Evolutionary conservation across 2,113 vertebrate genomes (phyloP).

Genomic region (Danio rerio): GRCz12tu NC_133189.1:46789001-46789500

Average conservation of each 20-base stretch:
- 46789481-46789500: slow-evolving; percentile 51
- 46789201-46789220: slow-evolving; percentile 19
- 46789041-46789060: too few relatives aligned
- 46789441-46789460: slow-evolving; percentile 46
- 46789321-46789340: slow-evolving; percentile 45
- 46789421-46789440: neutral
- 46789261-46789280: slow-evolving; percentile 56
- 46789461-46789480: slow-evolving; percentile 29
- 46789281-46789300: slow-evolving; percentile 49
- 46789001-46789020: too few relatives aligned
- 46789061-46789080: too few relatives aligned
- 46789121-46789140: neutral
- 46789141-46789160: neutral
- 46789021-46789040: too few relatives aligned
- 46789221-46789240: slow-evolving; percentile 24
- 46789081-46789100: too few relatives aligned
- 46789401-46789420: slow-evolving; percentile 6
- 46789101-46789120: too few relatives aligned
- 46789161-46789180: neutral
- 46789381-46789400: slow-evolving; percentile 31
- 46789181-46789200: slow-evolving; percentile 20
- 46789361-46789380: slow-evolving; percentile 40
- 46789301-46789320: slow-evolving; percentile 49
- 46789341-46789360: slow-evolving; percentile 6
- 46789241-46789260: slow-evolving; percentile 39